A percentile compares a stretch with the other conserved stretches of the same genome.
Conservation (phyloP, 2,113 vertebrate species). For the Neolamprologus falcicula region DNA sequence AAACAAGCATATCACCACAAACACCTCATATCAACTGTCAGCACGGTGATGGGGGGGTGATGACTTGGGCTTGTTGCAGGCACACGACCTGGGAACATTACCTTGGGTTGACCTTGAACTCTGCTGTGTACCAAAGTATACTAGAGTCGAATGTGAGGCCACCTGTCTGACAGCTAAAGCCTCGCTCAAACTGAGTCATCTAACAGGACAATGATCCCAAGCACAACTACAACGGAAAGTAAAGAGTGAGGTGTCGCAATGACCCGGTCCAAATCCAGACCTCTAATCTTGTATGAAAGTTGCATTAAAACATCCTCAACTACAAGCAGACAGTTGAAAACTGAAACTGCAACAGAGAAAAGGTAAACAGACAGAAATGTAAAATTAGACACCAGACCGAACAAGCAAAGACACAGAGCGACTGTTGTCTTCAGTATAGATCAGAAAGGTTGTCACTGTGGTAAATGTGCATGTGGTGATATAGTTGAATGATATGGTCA, state of each 20-base stretch:
- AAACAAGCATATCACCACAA: not conserved
- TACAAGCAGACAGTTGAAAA: not conserved
- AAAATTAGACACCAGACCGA: fast-evolving
- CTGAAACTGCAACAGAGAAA: not conserved
- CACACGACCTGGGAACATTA: not conserved
- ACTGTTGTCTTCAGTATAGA: not conserved
- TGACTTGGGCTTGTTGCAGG: not conserved
- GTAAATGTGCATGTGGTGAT: not conserved
- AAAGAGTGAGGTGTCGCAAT: not conserved
- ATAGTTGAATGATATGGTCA: not conserved
- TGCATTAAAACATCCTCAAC: not conserved
- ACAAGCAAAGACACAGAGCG: not conserved
- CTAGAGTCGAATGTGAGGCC: not conserved
- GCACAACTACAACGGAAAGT: not conserved
- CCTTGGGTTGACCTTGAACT: not conserved
- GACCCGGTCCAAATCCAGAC: not conserved
- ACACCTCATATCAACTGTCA: not conserved
- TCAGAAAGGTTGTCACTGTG: not conserved
- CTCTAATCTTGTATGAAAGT: not conserved
- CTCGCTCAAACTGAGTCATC: fast-evolving
- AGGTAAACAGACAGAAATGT: not conserved
- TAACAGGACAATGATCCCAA: not conserved
- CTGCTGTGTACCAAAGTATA: not conserved
- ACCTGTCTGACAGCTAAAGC: not conserved
- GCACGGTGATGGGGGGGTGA: not conserved